Evolutionary conservation across 92 coral and sea anemone species (phyloP).

Genomic region (Palythoa grandiflora): DNA sequence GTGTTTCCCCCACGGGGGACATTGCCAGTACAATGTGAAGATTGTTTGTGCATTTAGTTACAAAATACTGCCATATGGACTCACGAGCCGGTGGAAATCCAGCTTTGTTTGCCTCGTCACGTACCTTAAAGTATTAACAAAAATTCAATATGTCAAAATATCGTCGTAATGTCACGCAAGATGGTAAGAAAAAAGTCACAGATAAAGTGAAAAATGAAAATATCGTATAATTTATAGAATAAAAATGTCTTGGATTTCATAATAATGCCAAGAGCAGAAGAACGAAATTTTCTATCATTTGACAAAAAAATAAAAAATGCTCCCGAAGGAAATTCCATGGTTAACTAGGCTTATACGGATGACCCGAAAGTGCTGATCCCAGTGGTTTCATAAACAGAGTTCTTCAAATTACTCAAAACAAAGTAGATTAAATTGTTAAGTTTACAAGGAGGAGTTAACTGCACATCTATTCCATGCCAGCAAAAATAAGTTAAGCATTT

Average conservation of each 20-base stretch:
- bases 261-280: too few relatives aligned
- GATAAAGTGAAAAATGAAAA: too few relatives aligned
- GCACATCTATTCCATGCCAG: background rate
- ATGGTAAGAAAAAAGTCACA: too few relatives aligned
- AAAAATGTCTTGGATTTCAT: too few relatives aligned
- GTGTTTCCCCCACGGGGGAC: constrained; percentile 99
- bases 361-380: background rate
- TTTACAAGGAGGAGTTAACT: background rate
- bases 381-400: background rate
- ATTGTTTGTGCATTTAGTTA: constrained; percentile 93
- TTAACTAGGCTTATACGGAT: too few relatives aligned
- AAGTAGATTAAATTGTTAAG: background rate
- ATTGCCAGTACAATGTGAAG: constrained; percentile 97
- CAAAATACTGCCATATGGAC: constrained; percentile 99
- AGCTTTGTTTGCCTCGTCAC: constrained; percentile 95
- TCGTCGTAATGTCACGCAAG: background rate
- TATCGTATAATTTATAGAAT: too few relatives aligned
- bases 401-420: background rate
- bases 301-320: too few relatives aligned
- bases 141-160: too few relatives aligned
- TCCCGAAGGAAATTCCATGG: too few relatives aligned
- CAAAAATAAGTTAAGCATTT: too few relatives aligned
- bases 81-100: constrained; percentile 99
- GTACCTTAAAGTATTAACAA: constrained; percentile 70
- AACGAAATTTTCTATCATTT: too few relatives aligned